Conservation (phyloP, 1,140 invertebrate genomes). For the Drosophila seguyi region DNA sequence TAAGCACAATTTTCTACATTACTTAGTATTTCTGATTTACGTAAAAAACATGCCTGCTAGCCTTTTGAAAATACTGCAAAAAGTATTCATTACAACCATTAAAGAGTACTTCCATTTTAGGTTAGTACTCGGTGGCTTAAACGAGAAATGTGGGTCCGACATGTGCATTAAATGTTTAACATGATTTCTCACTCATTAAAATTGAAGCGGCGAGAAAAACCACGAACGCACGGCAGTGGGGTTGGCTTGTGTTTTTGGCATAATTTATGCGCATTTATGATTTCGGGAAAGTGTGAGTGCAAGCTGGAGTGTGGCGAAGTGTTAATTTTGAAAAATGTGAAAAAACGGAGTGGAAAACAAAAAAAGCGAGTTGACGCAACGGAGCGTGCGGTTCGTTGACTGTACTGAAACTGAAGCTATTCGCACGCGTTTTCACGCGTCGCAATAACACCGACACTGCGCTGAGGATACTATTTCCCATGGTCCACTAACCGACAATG, state of each 20-base stretch:
- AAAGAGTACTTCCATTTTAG: slow-evolving; percentile 18
- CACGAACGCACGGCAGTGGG: slow-evolving; percentile 38
- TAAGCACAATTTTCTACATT: not conserved
- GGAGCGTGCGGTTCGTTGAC: slow-evolving; percentile 53
- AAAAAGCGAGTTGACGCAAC: slow-evolving; percentile 27
- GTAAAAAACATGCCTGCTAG: not conserved
- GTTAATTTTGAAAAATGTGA: slow-evolving; percentile 69
- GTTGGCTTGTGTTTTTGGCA: slow-evolving; percentile 75
- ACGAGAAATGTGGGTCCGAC: slow-evolving; percentile 15
- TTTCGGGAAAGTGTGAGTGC: slow-evolving; percentile 13
- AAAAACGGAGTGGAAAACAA: slow-evolving; percentile 20
- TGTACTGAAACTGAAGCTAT: slow-evolving; percentile 43
- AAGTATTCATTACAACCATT: not conserved
- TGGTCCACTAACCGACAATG: slow-evolving; percentile 78
- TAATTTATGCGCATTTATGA: slow-evolving; percentile 75
- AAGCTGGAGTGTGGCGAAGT: slow-evolving; percentile 57
- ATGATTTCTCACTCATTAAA: slow-evolving; percentile 82
- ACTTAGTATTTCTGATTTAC: not conserved
- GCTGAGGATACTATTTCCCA: slow-evolving; percentile 54
- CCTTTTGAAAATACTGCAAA: too few relatives aligned
- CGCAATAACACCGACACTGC: slow-evolving; percentile 9
- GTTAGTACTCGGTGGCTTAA: slow-evolving; percentile 12
- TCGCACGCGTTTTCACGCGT: slow-evolving; percentile 47
- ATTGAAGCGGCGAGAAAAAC: slow-evolving; percentile 45
- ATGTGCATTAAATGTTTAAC: slow-evolving; percentile 81